These are phyloP conservation scores for Timema cristinae DNA, from an alignment of 2,888 invertebrate genomes.

Conservation along the genomic window DNA sequence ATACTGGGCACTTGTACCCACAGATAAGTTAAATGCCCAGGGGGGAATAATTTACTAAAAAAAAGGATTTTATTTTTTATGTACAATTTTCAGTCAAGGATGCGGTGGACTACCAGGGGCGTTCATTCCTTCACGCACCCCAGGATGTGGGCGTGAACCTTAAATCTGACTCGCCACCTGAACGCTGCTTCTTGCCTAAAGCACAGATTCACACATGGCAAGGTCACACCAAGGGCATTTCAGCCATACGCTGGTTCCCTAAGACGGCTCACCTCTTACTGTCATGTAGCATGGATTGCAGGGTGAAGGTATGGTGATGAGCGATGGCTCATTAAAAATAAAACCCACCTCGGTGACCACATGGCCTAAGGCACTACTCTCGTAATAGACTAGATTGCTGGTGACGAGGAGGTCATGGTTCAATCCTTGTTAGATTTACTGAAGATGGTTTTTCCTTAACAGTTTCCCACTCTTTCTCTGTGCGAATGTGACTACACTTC, in stretches of 20 bases:
- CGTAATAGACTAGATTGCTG: too few species aligned
- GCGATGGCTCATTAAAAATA: too few species aligned
- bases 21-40: too few species aligned
- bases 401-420: too few species aligned
- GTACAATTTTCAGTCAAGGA: slow-evolving; percentile 70
- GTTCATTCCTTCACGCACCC: slow-evolving; percentile 90
- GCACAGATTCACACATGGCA: slow-evolving; percentile 94
- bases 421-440: too few species aligned
- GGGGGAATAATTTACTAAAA: neutral
- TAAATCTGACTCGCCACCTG: slow-evolving; percentile 81
- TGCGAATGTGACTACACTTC: too few species aligned
- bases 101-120: slow-evolving; percentile 91
- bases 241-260: slow-evolving; percentile 93
- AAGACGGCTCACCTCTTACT: slow-evolving; percentile 89
- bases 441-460: too few species aligned
- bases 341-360: too few species aligned
- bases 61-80: slow-evolving; percentile 17
- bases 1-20: too few species aligned
- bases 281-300: slow-evolving; percentile 94
- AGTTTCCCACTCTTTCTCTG: too few species aligned
- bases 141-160: slow-evolving; percentile 89
- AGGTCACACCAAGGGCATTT: slow-evolving; percentile 95
- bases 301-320: slow-evolving; percentile 68
- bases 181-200: slow-evolving; percentile 95
- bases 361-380: too few species aligned